Percentiles rank a stretch among this genome's conserved stretches.
Conservation (phyloP, 92 coral and sea anemone species). For the Porites evermanni region DNA sequence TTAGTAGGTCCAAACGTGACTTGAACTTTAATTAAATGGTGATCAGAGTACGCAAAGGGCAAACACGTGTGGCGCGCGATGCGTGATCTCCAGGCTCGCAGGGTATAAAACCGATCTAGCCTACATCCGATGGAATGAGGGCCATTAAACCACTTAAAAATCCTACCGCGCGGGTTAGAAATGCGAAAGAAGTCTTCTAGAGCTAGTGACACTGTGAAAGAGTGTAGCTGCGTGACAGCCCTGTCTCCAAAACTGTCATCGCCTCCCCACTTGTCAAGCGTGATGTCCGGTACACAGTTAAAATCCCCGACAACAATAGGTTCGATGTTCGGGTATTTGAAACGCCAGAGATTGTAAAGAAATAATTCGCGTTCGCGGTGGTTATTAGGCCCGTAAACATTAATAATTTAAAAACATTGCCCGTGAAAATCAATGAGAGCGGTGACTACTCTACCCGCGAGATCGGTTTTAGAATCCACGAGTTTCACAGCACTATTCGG, state of each 20-base stretch:
- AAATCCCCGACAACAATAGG: conserved; percentile 30
- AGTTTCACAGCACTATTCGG: not conserved
- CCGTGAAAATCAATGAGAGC: not conserved
- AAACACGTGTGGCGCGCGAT: not conserved
- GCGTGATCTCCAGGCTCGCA: not conserved
- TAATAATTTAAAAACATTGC: not conserved
- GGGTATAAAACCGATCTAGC: conserved; percentile 4
- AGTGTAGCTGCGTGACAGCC: not conserved
- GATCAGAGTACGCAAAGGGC: not conserved
- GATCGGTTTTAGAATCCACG: not conserved
- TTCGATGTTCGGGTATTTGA: not conserved
- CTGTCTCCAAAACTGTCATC: conserved; percentile 20
- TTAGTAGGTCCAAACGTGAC: not conserved
- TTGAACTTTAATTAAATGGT: not conserved
- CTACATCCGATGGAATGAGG: conserved; percentile 31
- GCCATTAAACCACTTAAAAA: conserved; percentile 19
- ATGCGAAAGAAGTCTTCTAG: not conserved
- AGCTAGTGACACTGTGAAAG: not conserved
- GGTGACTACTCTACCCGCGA: conserved; percentile 5
- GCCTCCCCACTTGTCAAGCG: conserved; percentile 27
- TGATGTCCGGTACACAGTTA: not conserved
- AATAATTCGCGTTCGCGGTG: not conserved
- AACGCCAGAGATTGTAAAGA: conserved; percentile 8
- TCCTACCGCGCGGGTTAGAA: not conserved
- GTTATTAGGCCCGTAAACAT: conserved; percentile 25